Base-by-base conservation (phyloP, 2,113 vertebrate species). In the Corythaeola cristata region DNA sequence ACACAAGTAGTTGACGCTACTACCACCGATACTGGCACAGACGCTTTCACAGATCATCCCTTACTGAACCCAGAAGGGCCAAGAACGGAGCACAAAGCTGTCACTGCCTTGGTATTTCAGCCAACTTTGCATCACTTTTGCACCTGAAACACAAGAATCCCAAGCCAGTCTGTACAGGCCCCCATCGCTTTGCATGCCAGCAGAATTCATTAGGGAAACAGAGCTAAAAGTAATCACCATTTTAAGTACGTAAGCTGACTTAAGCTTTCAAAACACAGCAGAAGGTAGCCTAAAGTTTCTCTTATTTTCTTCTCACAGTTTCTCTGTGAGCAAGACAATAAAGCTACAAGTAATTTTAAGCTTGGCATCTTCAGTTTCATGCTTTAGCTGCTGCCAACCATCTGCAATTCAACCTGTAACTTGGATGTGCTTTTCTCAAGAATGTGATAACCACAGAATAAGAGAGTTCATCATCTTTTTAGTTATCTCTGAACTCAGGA, bases 371-470 rank as follows among this genome's bases (percentile, higher is more conserved):
- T 26, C 10, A 6, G 19, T 39, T 45, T 35, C 56, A 17, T 5
- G 4, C 27, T 72, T 33, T 5, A 66, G 41, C 47, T 64, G 30
- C 50, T 18, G 17, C 8, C 49, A 74, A 12, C 0, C 7, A 33
- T 2, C 32, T 58, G 67, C 68, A 44, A 55, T n/a, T 56, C 28
- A 37, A 39, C 27, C 52, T 26, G 23, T 5, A n/a, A 28, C 18
- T n/a, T 9, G 9, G 53, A 53, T 2, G 18, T 1, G 1, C 12
- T 52, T 33, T 72, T 17, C 28, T 45, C 22, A 35, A 55, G 14
- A 63, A 33, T 0, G 3, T 21, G 20, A 16, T 55, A 79, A 24
- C 0, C 50, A 26, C 55, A 58, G 30, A 24, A 15, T 1, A 41
- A 24, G 30, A 59, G 14, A 71, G 64, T 8, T 44, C 28, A 10